phyloP scores from a whole-genome alignment of 2,888 invertebrate genomes.

The Cheilosia scutellata region DNA sequence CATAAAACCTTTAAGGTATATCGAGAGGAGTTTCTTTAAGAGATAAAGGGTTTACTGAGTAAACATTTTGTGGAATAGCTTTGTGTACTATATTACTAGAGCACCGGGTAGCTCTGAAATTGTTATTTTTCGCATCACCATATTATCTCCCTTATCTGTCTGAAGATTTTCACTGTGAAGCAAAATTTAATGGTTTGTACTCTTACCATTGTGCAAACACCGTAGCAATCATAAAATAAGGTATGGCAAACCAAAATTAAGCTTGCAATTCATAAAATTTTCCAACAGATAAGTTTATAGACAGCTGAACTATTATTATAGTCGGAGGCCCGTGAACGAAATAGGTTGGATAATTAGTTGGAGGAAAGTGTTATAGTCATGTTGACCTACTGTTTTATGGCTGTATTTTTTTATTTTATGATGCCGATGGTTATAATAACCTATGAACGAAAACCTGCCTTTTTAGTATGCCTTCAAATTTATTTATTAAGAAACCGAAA shows the following conservation, averaged over 20 bases:
- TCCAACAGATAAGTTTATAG: background rate
- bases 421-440: no score
- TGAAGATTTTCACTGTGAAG: background rate
- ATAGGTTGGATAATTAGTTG: background rate
- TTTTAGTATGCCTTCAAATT: no score
- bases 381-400: background rate
- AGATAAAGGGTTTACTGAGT: background rate
- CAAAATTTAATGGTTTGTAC: background rate
- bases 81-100: background rate
- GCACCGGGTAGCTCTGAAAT: background rate
- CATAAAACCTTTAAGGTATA: slow-evolving; percentile 4
- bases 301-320: background rate
- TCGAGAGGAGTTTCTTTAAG: background rate
- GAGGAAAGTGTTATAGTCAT: background rate
- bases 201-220: background rate
- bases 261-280: background rate
- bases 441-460: no score
- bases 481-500: no score
- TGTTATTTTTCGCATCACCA: background rate
- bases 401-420: no score
- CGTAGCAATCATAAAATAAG: background rate
- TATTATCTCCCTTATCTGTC: background rate
- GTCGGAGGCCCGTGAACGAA: background rate
- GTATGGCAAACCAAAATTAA: background rate
- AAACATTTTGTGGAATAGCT: background rate